These are phyloP conservation scores for Oryzias curvinotus DNA, from an alignment of 2,113 vertebrate species.

Conservation along the genomic window DNA sequence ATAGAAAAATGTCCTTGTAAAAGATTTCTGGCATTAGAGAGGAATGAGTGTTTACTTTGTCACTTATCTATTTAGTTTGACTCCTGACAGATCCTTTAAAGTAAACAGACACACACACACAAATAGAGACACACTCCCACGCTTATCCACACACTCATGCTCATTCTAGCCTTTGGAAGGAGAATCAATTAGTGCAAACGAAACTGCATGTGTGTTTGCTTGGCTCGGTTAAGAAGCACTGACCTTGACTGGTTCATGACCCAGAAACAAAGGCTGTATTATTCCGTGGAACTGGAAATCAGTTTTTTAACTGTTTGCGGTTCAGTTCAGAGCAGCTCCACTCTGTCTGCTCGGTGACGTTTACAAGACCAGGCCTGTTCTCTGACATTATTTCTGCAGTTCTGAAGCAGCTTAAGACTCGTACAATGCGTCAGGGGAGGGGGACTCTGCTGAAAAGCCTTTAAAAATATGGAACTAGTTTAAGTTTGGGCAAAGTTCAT, in stretches of 20 bases:
- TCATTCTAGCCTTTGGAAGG: constrained; percentile 28
- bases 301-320: constrained; percentile 37
- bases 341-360: constrained; percentile 2
- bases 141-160: constrained; percentile 14
- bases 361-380: constrained; percentile 44
- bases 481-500: constrained; percentile 4
- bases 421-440: constrained; percentile 25
- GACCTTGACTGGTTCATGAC: constrained; percentile 55
- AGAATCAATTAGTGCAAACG: constrained; percentile 60
- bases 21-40: constrained; percentile 16
- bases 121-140: constrained; percentile 5
- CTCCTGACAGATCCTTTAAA: constrained; percentile 50
- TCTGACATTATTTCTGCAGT: constrained; percentile 19
- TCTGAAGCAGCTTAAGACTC: constrained; percentile 20
- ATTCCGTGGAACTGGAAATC: constrained; percentile 30
- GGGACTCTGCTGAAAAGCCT: constrained; percentile 1
- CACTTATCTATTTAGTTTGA: constrained; percentile 67
- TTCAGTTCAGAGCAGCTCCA: not conserved
- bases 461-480: constrained; percentile 32
- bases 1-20: not conserved
- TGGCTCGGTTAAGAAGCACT: constrained; percentile 49
- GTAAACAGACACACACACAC: constrained; percentile 54
- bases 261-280: constrained; percentile 64
- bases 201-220: constrained; percentile 45
- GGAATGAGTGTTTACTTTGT: constrained; percentile 51